Evolutionary conservation across 2,113 vertebrate species (phyloP), one percentile per base, ranked within the genome.

Genomic region (Siniperca chuatsi): DNA sequence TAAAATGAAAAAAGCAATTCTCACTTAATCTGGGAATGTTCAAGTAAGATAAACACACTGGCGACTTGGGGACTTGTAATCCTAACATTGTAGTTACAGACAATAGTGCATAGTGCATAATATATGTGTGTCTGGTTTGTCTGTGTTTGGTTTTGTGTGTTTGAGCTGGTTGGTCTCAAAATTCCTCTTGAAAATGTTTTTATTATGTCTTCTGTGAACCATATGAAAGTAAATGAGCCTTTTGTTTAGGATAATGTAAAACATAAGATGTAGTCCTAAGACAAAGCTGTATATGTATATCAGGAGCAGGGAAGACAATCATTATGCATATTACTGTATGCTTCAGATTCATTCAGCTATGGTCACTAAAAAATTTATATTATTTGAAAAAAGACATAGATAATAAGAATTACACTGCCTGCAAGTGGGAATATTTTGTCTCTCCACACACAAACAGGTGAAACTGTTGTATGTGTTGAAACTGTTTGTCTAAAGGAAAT

Each of bases 11-110:
- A 61, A 61, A 57, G 4, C 33, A 48, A 8, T 82, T 71, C 29
- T 52, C n/a, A 64, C 50, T 66, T 73, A 88, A 88, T 89, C 72
- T 82, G 79, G 13, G 84, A 90, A 84, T 88, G 86, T 85, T 82
- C 4, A 9, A 71, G 50, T 20, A 48, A 69, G 90, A 92, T 87
- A 87, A 89, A 87, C 79, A 75, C 9, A 54, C 57, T 62, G 55
- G 65, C 0, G 65, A 84, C 67, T 57, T 40, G 8, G 78, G 75
- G 70, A 75, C 23, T 61, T 88, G 37, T 89, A 91, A 90, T 92
- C 88, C 88, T 52, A 20, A 74, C 68, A 65, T 57, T 86, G 74
- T 90, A 33, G 37, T 61, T 60, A 74, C 66, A 75, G 72, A 87
- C 76, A 84, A 82, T 54, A 48, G 15, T 52, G 58, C 20, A 42